Evolutionary conservation across 1,140 invertebrate genomes (phyloP).

Genomic region (Bradysia coprophila): DNA sequence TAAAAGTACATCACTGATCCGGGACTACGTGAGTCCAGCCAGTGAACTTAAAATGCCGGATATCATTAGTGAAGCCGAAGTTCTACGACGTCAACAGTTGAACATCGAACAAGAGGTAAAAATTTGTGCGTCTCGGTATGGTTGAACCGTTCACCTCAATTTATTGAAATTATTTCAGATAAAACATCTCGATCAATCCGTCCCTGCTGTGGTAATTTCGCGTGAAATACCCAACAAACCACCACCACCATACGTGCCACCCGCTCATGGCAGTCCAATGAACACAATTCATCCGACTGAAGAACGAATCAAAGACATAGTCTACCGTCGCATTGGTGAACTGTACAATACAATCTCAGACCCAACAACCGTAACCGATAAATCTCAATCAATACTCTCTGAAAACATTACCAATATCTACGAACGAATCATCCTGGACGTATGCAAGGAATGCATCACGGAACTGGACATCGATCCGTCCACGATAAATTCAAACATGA

Average conservation of each 20-base stretch:
- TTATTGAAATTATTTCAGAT: too few relatives aligned
- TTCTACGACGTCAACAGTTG: conserved; percentile 7
- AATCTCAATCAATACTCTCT: conserved; percentile 6
- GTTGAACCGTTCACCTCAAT: too few relatives aligned
- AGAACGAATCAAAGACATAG: conserved; percentile 10
- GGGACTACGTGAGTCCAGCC: background rate
- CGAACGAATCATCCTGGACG: conserved; percentile 11
- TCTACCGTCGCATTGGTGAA: conserved; percentile 8
- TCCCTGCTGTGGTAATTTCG: conserved; percentile 7
- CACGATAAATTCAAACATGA: background rate
- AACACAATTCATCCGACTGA: conserved; percentile 12
- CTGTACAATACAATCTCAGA: conserved; percentile 8
- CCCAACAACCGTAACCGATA: background rate
- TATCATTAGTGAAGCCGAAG: conserved; percentile 9
- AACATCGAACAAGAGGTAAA: conserved; percentile 7
- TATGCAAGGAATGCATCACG: conserved; percentile 8
- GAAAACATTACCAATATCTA: conserved; percentile 13
- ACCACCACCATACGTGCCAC: conserved; percentile 11
- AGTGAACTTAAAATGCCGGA: conserved; percentile 9
- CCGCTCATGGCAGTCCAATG: conserved; percentile 11
- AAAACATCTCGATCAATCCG: background rate
- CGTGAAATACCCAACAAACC: conserved; percentile 13
- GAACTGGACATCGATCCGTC: background rate
- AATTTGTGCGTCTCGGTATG: background rate
- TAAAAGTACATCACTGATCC: background rate